These are phyloP conservation scores for Aphyosemion australe DNA, from an alignment of 2,113 vertebrate species.

Conservation along the genomic window DNA sequence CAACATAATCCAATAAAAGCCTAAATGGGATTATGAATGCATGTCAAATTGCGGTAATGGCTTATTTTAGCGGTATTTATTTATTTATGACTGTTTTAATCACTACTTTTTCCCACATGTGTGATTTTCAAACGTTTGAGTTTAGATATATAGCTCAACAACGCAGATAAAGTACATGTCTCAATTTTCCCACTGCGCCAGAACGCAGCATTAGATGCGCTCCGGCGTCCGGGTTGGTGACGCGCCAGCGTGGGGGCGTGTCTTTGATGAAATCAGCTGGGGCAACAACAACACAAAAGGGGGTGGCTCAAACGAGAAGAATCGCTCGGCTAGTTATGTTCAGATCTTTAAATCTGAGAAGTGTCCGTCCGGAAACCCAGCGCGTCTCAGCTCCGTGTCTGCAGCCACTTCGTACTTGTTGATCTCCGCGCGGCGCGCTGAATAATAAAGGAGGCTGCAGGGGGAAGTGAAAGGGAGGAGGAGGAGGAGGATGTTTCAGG, in stretches of 20 bases:
- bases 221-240: constrained; percentile 57
- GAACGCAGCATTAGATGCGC: constrained; percentile 53
- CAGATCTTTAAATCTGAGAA: constrained; percentile 1
- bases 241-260: constrained; percentile 70
- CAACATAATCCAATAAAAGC: too few relatives aligned
- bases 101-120: not conserved
- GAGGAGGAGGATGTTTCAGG: constrained; percentile 64
- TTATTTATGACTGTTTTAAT: not conserved
- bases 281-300: constrained; percentile 76
- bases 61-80: not conserved
- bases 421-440: constrained; percentile 16
- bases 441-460: constrained; percentile 12
- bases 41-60: too few relatives aligned
- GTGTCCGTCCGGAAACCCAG: not conserved
- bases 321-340: constrained; percentile 33
- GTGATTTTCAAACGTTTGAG: accelerated
- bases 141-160: not conserved
- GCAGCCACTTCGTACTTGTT: constrained; percentile 14
- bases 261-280: constrained; percentile 73
- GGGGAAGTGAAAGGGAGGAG: constrained; percentile 36
- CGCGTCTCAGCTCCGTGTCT: not conserved
- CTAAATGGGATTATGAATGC: too few relatives aligned
- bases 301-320: constrained; percentile 40
- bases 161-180: accelerated
- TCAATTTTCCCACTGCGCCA: not conserved